Evolutionary conservation across 2,113 vertebrate genomes (phyloP).

Genomic region (Oryzias woworae): DNA sequence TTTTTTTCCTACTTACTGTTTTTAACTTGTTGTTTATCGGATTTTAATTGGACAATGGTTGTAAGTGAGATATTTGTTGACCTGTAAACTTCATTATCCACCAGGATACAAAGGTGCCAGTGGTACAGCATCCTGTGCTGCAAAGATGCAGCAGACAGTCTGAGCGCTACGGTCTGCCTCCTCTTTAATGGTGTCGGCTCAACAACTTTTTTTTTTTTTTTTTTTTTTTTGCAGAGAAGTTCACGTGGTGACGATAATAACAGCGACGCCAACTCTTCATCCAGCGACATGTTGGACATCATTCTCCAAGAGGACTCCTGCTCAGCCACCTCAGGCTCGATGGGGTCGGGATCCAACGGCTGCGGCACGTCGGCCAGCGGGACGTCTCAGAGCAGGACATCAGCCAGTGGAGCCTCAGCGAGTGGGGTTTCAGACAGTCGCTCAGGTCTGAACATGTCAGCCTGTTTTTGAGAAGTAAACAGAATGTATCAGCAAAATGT

Average conservation of each 20-base stretch:
- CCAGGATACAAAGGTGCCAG: neutral
- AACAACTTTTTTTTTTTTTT: constrained; percentile 29
- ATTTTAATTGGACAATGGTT: too few relatives aligned
- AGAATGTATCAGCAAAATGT: neutral
- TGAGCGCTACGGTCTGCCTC: neutral
- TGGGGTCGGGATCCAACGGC: constrained; percentile 86
- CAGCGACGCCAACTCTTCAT: constrained; percentile 84
- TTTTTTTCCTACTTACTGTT: too few relatives aligned
- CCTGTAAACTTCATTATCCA: neutral
- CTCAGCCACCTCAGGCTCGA: constrained; percentile 83
- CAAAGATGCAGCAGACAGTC: constrained; percentile 4
- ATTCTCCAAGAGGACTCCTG: constrained; percentile 85
- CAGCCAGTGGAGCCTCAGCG: constrained; percentile 52
- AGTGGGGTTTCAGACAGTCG: constrained; percentile 78
- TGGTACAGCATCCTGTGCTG: neutral
- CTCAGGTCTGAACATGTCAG: constrained; percentile 72
- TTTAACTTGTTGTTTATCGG: too few relatives aligned
- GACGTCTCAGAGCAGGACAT: constrained; percentile 63
- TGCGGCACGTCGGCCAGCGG: constrained; percentile 71
- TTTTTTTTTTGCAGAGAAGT: constrained; percentile 54
- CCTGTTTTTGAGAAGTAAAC: neutral
- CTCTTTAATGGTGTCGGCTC: constrained; percentile 2
- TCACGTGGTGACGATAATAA: constrained; percentile 67
- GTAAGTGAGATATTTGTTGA: neutral
- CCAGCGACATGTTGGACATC: constrained; percentile 87